Evolutionary conservation across 1,140 invertebrate species (phyloP), one percentile per base, ranked within the genome.

Genomic region (Pomacea maculata): DNA sequence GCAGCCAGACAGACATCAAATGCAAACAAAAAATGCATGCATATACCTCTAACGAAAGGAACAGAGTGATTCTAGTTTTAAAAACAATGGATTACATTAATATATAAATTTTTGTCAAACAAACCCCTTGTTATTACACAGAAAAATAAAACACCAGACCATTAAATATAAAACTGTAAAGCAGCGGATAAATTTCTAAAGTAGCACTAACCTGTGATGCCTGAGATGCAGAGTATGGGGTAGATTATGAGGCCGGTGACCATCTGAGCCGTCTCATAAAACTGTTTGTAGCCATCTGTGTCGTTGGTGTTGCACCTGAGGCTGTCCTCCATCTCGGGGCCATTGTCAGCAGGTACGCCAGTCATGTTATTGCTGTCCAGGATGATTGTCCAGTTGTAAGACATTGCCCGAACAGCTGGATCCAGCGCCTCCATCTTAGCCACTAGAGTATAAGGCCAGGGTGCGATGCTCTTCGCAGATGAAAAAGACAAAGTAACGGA

Each of bases 191-290:
- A 45, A 1, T 45, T 45, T 45, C 34, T 25, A 11, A 70, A n/a
- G 67, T 4, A 1, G 12, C 12, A n/a, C 67, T 34, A 11, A 78
- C 77, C 95, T 77, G 95, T 91, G 57, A 95, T 93, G 80, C 95
- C 95, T 64, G 95, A 92, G 82, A 94, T 91, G 83, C 95, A 93
- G 79, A 95, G 91, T 55, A 95, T 92, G 29, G 95, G 95, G 80
- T 95, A 94, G 70, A 95, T 91, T 67, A 95, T 87, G 1, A 91
- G 81, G 55, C 90, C 91, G 0, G 90, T 91, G 11, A 91, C 85
- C 74, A 88, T 87, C 76, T 90, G 90, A 7, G 90, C 89, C n/a
- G 83, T 85, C 25, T 85, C 80, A 81, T 90, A 91, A 75, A 91
- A 90, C 21, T 84, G 82, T 29, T 83, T 72, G 76, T 83, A 85